Conservation (phyloP, 2,888 invertebrate species). For the Sussaba pulchella region DNA sequence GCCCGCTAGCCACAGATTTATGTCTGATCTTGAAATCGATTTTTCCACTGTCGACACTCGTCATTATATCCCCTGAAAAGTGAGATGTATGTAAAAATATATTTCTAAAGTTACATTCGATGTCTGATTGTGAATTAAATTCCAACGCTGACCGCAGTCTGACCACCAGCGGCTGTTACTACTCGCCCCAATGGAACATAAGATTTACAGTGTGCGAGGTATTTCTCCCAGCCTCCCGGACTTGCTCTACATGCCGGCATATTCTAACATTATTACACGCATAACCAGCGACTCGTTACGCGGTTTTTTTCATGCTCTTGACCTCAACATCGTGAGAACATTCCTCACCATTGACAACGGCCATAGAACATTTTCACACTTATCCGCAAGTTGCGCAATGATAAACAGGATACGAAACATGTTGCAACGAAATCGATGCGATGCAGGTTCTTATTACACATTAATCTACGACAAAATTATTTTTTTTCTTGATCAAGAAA, state of each 20-base stretch:
- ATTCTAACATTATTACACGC: not conserved
- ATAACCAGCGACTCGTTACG: not conserved
- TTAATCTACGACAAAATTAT: not conserved
- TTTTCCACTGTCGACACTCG: no score
- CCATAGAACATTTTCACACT: not conserved
- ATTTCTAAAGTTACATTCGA: not conserved
- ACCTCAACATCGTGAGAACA: slow-evolving; percentile 35
- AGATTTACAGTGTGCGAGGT: not conserved
- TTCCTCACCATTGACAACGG: slow-evolving; percentile 19
- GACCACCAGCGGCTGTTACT: not conserved
- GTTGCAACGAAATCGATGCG: not conserved
- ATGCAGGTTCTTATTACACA: slow-evolving; percentile 1
- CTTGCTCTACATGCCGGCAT: slow-evolving; percentile 9
- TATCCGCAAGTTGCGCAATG: slow-evolving; percentile 14
- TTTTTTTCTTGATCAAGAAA: not conserved
- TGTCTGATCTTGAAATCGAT: no score
- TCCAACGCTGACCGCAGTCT: not conserved
- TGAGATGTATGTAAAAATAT: no score
- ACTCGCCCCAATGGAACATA: not conserved
- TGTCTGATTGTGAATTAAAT: not conserved
- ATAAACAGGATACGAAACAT: slow-evolving; percentile 4
- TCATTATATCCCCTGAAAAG: no score
- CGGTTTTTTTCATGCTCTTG: slow-evolving; percentile 22
- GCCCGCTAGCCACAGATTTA: no score
- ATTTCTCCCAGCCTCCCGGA: slow-evolving; percentile 9